Percentiles rank a stretch among this genome's conserved stretches.
phyloP scores from a whole-genome alignment of 2,797 vertebrate species.

The Poeciliopsis infans region DNA sequence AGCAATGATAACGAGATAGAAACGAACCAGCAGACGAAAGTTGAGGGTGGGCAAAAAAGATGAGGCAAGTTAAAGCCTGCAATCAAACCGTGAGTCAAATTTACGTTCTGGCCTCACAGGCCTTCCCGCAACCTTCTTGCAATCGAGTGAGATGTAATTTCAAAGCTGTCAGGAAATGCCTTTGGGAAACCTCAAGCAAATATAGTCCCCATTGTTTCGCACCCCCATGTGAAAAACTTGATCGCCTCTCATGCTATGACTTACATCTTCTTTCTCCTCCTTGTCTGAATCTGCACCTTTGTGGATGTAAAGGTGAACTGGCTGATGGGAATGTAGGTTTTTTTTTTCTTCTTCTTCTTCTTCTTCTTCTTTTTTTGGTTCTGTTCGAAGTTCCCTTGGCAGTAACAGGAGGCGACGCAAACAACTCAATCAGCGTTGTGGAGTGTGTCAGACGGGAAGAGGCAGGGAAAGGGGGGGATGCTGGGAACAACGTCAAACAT shows the following conservation, averaged over 20 bases:
- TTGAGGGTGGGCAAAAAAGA: slow-evolving; percentile 1
- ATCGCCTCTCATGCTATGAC: slow-evolving; percentile 29
- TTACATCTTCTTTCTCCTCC: slow-evolving; percentile 33
- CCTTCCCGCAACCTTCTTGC: slow-evolving; percentile 39
- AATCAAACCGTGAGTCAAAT: slow-evolving; percentile 5
- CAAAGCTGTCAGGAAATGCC: slow-evolving; percentile 68
- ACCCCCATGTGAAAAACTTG: slow-evolving; percentile 26
- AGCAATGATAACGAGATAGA: slow-evolving; percentile 8
- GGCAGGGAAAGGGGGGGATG: slow-evolving; percentile 58
- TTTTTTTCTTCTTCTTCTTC: neutral
- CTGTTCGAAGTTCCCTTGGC: slow-evolving; percentile 36
- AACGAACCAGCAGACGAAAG: slow-evolving; percentile 10
- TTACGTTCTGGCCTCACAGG: slow-evolving; percentile 21
- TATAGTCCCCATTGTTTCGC: slow-evolving; percentile 65
- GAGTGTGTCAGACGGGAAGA: slow-evolving; percentile 66
- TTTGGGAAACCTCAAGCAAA: slow-evolving; percentile 66
- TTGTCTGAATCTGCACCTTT: slow-evolving; percentile 9
- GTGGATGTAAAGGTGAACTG: neutral
- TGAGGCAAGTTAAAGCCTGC: slow-evolving; percentile 8
- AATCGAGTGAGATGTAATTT: slow-evolving; percentile 50
- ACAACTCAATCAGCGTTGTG: slow-evolving; percentile 70
- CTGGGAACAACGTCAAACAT: slow-evolving; percentile 83
- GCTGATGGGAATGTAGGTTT: slow-evolving; percentile 14
- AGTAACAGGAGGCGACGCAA: slow-evolving; percentile 79
- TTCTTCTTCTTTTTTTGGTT: neutral